A percentile compares a stretch with the other conserved stretches of the same genome.
Conservation (phyloP, 2,113 vertebrate species). For the Tragelaphus imberbis region DNA sequence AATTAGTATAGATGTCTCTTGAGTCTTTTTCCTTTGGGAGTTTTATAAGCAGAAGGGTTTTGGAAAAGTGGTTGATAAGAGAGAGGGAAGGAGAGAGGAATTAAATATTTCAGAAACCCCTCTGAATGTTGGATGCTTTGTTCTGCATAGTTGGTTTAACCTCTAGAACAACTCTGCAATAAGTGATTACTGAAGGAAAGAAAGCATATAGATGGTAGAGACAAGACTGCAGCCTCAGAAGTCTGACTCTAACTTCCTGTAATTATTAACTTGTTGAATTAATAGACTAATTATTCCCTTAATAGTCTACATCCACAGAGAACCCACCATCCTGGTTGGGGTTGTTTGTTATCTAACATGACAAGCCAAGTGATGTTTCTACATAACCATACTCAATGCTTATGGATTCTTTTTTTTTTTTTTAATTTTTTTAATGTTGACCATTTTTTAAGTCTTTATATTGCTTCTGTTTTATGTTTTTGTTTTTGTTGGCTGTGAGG, state of each 20-base stretch:
- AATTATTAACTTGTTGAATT: background rate
- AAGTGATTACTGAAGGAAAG: background rate
- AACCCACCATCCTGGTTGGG: background rate
- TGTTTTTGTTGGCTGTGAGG: background rate
- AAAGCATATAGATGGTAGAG: background rate
- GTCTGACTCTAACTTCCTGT: background rate
- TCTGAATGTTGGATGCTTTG: background rate
- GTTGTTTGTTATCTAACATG: background rate
- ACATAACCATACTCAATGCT: background rate
- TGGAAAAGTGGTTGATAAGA: background rate
- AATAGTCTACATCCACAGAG: background rate
- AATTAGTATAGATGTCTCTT: background rate
- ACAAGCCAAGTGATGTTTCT: background rate
- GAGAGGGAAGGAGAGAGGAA: background rate
- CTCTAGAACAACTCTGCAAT: background rate
- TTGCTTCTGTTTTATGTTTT: background rate
- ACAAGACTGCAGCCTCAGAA: background rate
- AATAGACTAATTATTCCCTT: background rate
- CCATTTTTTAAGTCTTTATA: background rate
- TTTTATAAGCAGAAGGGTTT: conserved; percentile 4
- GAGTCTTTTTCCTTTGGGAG: background rate
- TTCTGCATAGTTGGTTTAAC: background rate
- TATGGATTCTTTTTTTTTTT: background rate
- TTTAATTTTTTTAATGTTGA: background rate
- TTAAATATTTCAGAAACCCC: background rate